Conservation (phyloP, 2,888 invertebrate species). For the Lepidochrysops patricia region DNA sequence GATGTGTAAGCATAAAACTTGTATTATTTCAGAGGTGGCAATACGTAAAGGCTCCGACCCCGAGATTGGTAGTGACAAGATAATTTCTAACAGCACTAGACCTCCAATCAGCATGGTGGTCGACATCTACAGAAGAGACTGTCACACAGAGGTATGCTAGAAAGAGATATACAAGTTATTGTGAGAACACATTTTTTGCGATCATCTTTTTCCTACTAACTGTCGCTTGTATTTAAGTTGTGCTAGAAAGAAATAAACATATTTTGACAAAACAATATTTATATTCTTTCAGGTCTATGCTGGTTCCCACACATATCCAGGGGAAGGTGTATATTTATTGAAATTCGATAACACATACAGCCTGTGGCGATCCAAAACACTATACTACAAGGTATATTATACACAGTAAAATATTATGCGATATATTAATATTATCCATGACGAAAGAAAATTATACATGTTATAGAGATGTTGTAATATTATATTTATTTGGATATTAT, state of each 20-base stretch:
- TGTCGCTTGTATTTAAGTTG: too few species aligned
- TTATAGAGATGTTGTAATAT: neutral
- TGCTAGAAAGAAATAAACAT: too few species aligned
- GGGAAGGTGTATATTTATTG: conserved; percentile 96
- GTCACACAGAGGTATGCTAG: conserved; percentile 84
- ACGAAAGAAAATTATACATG: conserved; percentile 22
- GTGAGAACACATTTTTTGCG: too few species aligned
- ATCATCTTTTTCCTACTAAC: too few species aligned
- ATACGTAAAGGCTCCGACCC: conserved; percentile 39
- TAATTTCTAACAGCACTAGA: conserved; percentile 31
- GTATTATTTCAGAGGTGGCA: conserved; percentile 32
- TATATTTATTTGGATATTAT: neutral
- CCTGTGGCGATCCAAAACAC: conserved; percentile 98
- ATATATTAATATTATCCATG: conserved; percentile 31
- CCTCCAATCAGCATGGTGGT: conserved; percentile 89
- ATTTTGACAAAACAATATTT: neutral
- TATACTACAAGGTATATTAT: conserved; percentile 99
- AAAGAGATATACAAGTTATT: too few species aligned
- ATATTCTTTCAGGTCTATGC: conserved; percentile 83
- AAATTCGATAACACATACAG: conserved; percentile 99
- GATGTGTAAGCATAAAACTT: too few species aligned
- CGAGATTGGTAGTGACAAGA: conserved; percentile 41
- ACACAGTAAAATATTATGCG: conserved; percentile 75
- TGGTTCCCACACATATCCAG: conserved; percentile 97
- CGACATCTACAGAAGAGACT: conserved; percentile 96